phyloP scores from a whole-genome alignment of 2,888 invertebrate species.

The Euplexia lucipara region DNA sequence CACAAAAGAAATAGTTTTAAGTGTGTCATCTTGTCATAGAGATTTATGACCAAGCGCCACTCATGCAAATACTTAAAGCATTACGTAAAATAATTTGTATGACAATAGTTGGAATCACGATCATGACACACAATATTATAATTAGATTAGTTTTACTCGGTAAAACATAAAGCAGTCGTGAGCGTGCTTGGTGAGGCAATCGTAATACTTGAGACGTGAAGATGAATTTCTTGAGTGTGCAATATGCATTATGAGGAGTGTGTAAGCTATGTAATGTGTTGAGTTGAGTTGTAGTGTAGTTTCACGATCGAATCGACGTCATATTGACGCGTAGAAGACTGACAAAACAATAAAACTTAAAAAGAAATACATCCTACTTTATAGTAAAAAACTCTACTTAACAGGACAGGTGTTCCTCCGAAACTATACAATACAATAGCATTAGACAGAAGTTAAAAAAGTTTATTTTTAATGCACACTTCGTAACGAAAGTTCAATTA shows the following conservation, averaged over 20 bases:
- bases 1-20: constrained; percentile 18
- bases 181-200: constrained; percentile 15
- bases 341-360: too few species aligned
- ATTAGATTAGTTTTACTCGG: constrained; percentile 10
- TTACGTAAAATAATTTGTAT: constrained; percentile 53
- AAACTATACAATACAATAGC: too few species aligned
- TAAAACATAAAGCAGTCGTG: constrained; percentile 45
- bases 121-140: constrained; percentile 23
- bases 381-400: too few species aligned
- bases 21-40: constrained; percentile 41
- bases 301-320: too few species aligned
- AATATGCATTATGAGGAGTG: not conserved
- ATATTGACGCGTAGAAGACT: too few species aligned
- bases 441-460: too few species aligned
- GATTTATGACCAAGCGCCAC: constrained; percentile 20
- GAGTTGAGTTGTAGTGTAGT: too few species aligned
- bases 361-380: too few species aligned
- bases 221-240: constrained; percentile 2
- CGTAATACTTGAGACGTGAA: not conserved
- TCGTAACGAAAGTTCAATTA: too few species aligned
- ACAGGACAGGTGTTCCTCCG: too few species aligned
- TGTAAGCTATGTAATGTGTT: too few species aligned
- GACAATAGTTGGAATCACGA: constrained; percentile 35
- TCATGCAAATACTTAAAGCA: constrained; percentile 2
- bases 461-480: too few species aligned